Evolutionary conservation across 2,888 invertebrate species (phyloP).

Genomic region (Aethes cnicana): DNA sequence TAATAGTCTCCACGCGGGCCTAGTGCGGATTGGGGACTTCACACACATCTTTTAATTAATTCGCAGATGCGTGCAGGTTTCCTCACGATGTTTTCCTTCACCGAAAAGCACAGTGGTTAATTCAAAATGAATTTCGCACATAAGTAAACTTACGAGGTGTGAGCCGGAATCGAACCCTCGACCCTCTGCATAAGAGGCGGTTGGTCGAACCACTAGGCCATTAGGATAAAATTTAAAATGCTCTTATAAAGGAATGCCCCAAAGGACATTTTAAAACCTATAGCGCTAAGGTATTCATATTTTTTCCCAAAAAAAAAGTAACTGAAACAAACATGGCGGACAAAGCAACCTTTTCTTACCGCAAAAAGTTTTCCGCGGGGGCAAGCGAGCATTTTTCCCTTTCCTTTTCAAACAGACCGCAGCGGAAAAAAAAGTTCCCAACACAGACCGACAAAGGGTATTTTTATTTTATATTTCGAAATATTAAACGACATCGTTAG

Average conservation of each 20-base stretch:
- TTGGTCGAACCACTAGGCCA: too few species aligned
- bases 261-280: slow-evolving; percentile 27
- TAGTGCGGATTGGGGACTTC: too few species aligned
- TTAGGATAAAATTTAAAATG: too few species aligned
- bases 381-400: slow-evolving; percentile 72
- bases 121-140: too few species aligned
- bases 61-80: too few species aligned
- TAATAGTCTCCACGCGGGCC: too few species aligned
- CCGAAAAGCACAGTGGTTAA: too few species aligned
- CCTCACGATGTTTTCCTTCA: too few species aligned
- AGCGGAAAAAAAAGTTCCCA: slow-evolving; percentile 66
- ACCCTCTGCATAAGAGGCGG: too few species aligned
- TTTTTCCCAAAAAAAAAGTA: slow-evolving; percentile 43
- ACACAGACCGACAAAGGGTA: slow-evolving; percentile 66
- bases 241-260: slow-evolving; percentile 14
- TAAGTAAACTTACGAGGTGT: too few species aligned
- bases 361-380: slow-evolving; percentile 73
- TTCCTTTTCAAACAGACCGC: slow-evolving; percentile 74
- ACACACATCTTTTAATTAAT: too few species aligned
- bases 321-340: slow-evolving; percentile 46
- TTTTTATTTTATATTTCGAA: slow-evolving; percentile 69
- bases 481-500: slow-evolving; percentile 79
- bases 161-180: too few species aligned
- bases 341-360: slow-evolving; percentile 80
- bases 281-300: slow-evolving; percentile 32